A percentile compares a stretch with the other conserved stretches of the same genome.
Conservation (phyloP, 2,113 vertebrate species). For the Pomatorhinus ruficollis region DNA sequence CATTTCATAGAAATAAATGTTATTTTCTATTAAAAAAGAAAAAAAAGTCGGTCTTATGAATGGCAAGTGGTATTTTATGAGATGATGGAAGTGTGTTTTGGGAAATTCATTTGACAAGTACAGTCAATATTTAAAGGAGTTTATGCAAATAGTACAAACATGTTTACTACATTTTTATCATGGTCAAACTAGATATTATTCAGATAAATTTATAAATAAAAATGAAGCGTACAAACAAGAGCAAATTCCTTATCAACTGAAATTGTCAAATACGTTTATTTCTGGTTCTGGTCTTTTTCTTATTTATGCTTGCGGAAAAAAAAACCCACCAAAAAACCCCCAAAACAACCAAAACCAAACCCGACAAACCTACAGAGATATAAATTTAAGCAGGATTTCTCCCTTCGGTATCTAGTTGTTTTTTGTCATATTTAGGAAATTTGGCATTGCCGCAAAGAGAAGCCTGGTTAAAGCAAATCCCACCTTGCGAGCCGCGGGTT, state of each 20-base stretch:
- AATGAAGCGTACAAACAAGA: background rate
- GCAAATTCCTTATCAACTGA: background rate
- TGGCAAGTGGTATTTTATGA: conserved; percentile 55
- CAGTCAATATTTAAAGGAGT: conserved; percentile 25
- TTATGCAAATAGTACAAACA: background rate
- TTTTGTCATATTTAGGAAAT: background rate
- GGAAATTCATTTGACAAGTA: background rate
- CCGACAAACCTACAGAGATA: no score
- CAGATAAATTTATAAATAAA: conserved; percentile 22
- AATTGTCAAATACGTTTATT: background rate
- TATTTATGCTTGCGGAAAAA: fast-evolving
- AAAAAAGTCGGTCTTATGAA: background rate
- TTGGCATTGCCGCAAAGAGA: background rate
- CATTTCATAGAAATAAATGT: conserved; percentile 98
- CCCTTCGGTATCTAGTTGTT: fast-evolving
- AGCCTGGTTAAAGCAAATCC: background rate
- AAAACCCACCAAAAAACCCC: no score
- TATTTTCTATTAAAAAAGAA: conserved; percentile 87
- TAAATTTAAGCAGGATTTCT: background rate
- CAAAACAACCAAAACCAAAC: fast-evolving
- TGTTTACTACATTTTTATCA: conserved; percentile 42
- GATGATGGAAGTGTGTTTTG: background rate
- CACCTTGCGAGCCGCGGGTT: fast-evolving
- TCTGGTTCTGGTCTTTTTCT: background rate
- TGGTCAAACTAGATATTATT: background rate